phyloP scores from a whole-genome alignment of 2,113 vertebrate genomes.

The Periophthalmus modestus region DNA sequence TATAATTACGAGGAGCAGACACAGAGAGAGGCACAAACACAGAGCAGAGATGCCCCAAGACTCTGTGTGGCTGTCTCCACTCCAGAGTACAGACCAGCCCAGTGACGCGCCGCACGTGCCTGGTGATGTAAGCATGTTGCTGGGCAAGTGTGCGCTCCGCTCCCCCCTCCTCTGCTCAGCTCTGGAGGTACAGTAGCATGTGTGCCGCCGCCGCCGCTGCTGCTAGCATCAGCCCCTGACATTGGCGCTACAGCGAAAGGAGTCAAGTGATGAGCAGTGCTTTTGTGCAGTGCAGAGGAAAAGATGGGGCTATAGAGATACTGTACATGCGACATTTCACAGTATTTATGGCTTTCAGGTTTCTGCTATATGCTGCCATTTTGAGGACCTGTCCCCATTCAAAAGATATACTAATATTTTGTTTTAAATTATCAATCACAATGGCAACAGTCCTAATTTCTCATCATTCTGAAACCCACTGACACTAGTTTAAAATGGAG shows the following conservation, averaged over 20 bases:
- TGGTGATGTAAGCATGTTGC: conserved; percentile 79
- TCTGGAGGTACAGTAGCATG: conserved; percentile 59
- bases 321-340: no score
- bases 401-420: no score
- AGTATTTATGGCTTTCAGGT: no score
- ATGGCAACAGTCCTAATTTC: no score
- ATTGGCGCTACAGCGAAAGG: conserved; percentile 54
- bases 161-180: conserved; percentile 39
- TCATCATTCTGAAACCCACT: no score
- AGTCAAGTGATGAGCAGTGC: conserved; percentile 42
- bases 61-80: conserved; percentile 38
- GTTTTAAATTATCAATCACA: no score
- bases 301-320: not conserved
- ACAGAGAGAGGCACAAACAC: conserved; percentile 27
- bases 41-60: conserved; percentile 61
- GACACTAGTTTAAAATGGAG: no score
- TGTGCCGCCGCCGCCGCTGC: conserved; percentile 16
- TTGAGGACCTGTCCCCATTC: no score
- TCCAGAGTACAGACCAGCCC: conserved; percentile 69
- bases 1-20: not conserved
- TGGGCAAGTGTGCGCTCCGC: conserved; percentile 74
- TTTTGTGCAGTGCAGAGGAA: conserved; percentile 49
- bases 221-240: conserved; percentile 64
- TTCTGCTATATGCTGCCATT: no score
- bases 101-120: conserved; percentile 73